These are phyloP conservation scores for Callyntrura guangdongensis DNA, from an alignment of 2,888 invertebrate species.

Conservation along the genomic window DNA sequence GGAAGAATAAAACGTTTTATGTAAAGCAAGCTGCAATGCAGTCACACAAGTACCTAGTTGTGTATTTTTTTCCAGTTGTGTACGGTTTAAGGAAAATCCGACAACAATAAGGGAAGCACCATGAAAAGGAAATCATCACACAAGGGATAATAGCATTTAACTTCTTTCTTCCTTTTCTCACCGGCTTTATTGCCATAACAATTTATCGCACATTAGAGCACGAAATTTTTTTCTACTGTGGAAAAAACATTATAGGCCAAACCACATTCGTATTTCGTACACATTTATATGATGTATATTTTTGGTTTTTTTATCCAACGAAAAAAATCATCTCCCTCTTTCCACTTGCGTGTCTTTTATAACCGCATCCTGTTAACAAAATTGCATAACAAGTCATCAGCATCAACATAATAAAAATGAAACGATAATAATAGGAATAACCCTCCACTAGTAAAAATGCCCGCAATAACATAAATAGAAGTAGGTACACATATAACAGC, in stretches of 20 bases:
- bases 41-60: neutral
- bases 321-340: neutral
- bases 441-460: neutral
- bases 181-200: neutral
- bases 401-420: neutral
- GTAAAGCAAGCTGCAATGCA: neutral
- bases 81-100: neutral
- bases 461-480: too few relatives aligned
- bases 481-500: neutral
- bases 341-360: slow-evolving; percentile 16
- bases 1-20: neutral
- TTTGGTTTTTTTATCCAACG: slow-evolving; percentile 30
- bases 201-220: neutral
- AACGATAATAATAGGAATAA: slow-evolving; percentile 1
- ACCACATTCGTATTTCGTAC: neutral
- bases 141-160: neutral
- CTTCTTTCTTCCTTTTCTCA: neutral
- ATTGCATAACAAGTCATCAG: slow-evolving; percentile 47
- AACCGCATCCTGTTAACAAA: slow-evolving; percentile 68
- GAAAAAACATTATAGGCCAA: too few relatives aligned
- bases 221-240: neutral
- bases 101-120: neutral
- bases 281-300: neutral
- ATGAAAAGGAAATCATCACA: slow-evolving; percentile 15
- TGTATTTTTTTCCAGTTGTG: neutral